Base-by-base conservation (phyloP, 2,888 invertebrate genomes). In the Drosophila stalkeri region DNA sequence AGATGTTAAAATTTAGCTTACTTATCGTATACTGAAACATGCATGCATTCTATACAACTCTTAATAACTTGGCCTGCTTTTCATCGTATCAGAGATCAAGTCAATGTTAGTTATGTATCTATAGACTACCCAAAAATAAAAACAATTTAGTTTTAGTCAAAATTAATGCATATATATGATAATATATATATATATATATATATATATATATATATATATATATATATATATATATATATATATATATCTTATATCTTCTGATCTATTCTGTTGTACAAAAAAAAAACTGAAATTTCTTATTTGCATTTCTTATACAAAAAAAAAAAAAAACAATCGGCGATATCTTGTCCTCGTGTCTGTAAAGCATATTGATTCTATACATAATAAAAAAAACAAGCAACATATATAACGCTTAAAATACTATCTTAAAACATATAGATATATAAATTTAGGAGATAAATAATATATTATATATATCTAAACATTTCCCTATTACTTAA, bases 351-450 rank as follows among this genome's bases (percentile, higher is more conserved):
- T 66, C 37, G 27, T 55, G 55, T 75, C 75, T 70, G 52, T 59
- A 51, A 59, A 65, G 64, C 62, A 66, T 64, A 54, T 70, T 62
- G 75, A 77, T 64, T 64, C 44, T 65, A 69, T 27, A 52, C 66
- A 65, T 63, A 64, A 64, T 72, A 23, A 23, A 20, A 44, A 46
- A 14, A 6, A 23, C 14, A 72, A 80, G 73, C 57, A 54, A 77
- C 47, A 61, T 80, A 47, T 72, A 56, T 62, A 73, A 66, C 59
- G 76, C 81, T 81, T 78, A 67, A 66, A 27, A 64, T 61, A 72
- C 57, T 72, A 33, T 80, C 69, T 72, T 43, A 20, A 47, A 27
- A 59, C 14, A 44, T 47, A 70, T 80, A 77, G 61, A 47, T 80
- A 72, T 65, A 27, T 47, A n/a, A 79, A 57, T 27, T n/a, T 70